These are phyloP conservation scores for Drosophila jambulina DNA, from an alignment of 1,140 invertebrate species.

Conservation along the genomic window DNA sequence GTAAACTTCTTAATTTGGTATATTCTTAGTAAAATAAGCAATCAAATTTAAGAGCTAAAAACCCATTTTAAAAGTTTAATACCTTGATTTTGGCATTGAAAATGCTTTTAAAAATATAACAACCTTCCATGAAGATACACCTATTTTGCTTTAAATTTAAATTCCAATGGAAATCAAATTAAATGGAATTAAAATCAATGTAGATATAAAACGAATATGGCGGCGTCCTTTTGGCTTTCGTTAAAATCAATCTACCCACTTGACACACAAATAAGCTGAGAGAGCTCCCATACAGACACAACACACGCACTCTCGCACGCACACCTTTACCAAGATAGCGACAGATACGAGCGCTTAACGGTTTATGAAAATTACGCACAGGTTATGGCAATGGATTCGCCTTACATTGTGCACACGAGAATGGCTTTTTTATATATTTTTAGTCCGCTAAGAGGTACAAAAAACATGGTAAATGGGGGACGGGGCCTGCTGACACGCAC, in stretches of 20 bases:
- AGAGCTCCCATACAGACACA: background rate
- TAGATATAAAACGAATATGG: background rate
- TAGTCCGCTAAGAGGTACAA: conserved; percentile 13
- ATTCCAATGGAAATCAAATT: background rate
- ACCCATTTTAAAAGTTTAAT: background rate
- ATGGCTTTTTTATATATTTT: conserved; percentile 43
- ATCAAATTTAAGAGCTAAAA: background rate
- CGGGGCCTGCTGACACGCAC: conserved; percentile 42
- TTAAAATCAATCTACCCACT: conserved; percentile 38
- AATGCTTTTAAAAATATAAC: background rate
- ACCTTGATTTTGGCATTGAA: background rate
- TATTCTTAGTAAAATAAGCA: background rate
- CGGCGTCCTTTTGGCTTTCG: background rate
- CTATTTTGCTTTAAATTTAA: background rate
- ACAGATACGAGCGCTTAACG: conserved; percentile 44
- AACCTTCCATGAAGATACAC: too few relatives aligned
- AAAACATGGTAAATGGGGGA: background rate
- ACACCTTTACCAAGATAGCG: conserved; percentile 25
- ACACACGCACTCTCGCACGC: background rate
- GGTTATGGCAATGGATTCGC: conserved; percentile 54
- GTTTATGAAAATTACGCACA: conserved; percentile 63
- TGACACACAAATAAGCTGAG: conserved; percentile 25
- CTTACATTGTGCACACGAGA: conserved; percentile 34
- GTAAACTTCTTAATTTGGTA: background rate
- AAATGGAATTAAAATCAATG: background rate